Base-by-base conservation (phyloP, 2,797 vertebrate genomes). In the Clarias fuscus region DNA sequence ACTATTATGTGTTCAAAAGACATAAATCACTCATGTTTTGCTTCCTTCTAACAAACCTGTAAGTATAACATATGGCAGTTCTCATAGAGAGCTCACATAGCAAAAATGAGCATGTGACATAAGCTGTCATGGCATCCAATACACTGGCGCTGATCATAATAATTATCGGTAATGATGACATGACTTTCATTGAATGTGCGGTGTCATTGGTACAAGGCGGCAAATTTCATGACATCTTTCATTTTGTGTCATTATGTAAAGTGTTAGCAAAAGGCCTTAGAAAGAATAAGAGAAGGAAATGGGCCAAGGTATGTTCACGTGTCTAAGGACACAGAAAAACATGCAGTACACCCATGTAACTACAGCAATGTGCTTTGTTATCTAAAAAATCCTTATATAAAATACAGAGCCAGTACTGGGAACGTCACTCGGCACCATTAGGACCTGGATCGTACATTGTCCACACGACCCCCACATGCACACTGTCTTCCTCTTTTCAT, bases 331-430 rank as follows among this genome's bases (percentile, higher is more conserved):
- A 37, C 2, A 0, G 14, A 78, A 61, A 22, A 78, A 61, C 27
- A 61, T 4, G 27, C 18, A 5, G 27, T 59, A 59, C 75, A 56
- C 14, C 76, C 53, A 61, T 3, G 61, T 8, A 78, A 58, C 33
- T 61, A 37, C 11, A 53, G 48, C 13, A 13, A 78, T 78, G 76
- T 37, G 18, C 76, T 62, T 0, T 62, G 20, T 27, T 62, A 40
- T 79, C 30, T 7, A 80, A 80, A 64, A 80, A 80, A 80, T 43
- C 33, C 43, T 24, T 64, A 64, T 43, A 64, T 64, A n/a, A n/a
- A 64, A 64, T 43, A 3, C 48, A 53, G 24, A 64, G 76, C 11
- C 58, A 62, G 59, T 14, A 80, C 61, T 64, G 14, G 5, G 6
- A 64, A 40, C 17, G 62, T 43, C 10, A 61, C 33, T 43, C 14